These are phyloP conservation scores for Alca torda DNA, from an alignment of 2,797 vertebrate genomes.

Conservation along the genomic window DNA sequence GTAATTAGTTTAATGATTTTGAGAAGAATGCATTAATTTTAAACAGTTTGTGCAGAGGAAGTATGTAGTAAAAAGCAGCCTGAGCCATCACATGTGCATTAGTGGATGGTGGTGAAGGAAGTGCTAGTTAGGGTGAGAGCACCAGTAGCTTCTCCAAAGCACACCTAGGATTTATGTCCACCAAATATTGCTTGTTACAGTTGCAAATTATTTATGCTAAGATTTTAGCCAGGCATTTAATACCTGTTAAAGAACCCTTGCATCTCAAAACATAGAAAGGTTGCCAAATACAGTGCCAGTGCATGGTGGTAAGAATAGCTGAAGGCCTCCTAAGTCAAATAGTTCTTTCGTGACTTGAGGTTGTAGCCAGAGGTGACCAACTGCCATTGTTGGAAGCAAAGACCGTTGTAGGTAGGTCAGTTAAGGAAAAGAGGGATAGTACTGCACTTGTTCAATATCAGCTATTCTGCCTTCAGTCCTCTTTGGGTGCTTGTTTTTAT, in stretches of 20 bases:
- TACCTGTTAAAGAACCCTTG: background rate
- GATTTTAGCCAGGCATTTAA: background rate
- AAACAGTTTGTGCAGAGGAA: background rate
- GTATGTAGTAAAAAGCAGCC: background rate
- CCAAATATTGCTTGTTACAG: background rate
- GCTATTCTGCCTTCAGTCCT: background rate
- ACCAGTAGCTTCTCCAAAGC: background rate
- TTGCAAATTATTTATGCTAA: background rate
- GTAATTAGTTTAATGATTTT: background rate
- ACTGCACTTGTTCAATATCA: background rate
- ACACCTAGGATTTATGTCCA: background rate
- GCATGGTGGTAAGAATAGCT: background rate
- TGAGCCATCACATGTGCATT: background rate
- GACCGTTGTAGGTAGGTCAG: background rate
- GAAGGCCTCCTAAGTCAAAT: background rate
- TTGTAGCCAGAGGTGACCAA: background rate
- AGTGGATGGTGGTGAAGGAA: background rate
- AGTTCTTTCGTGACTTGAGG: background rate
- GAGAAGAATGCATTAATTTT: background rate
- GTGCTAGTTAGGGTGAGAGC: background rate
- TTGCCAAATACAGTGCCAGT: background rate
- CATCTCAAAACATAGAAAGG: fast-evolving
- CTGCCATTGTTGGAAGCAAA: background rate
- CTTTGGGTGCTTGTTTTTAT: background rate
- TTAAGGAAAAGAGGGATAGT: background rate